Percentiles rank a stretch among this genome's conserved stretches.
phyloP scores from a whole-genome alignment of 2,888 invertebrate species.

The Rhabditoides inermis region DNA sequence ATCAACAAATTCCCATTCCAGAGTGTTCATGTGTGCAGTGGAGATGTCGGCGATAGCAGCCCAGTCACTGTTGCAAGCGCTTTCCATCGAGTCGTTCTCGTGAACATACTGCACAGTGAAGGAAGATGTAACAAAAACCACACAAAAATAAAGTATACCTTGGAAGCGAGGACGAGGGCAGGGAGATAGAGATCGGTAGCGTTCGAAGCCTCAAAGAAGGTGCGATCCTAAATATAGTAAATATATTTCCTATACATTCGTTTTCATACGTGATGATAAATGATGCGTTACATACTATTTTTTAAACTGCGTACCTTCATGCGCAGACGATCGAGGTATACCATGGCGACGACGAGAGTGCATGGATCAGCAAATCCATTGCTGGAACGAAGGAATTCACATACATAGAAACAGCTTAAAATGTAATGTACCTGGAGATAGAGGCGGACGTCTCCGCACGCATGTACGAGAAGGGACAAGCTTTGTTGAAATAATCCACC shows the following conservation, averaged over 20 bases:
- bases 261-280: no score
- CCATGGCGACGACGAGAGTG: slow-evolving; percentile 79
- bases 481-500: slow-evolving; percentile 45
- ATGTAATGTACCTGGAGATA: slow-evolving; percentile 34
- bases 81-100: slow-evolving; percentile 35
- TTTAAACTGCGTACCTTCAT: no score
- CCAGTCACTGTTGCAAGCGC: slow-evolving; percentile 90
- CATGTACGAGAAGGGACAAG: slow-evolving; percentile 43
- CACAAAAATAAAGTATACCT: slow-evolving; percentile 56
- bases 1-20: slow-evolving; percentile 60
- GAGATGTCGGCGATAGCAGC: slow-evolving; percentile 73
- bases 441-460: slow-evolving; percentile 41
- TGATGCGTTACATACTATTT: no score
- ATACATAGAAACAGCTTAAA: background rate
- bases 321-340: slow-evolving; percentile 83
- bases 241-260: background rate
- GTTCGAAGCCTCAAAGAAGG: slow-evolving; percentile 72
- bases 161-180: slow-evolving; percentile 90
- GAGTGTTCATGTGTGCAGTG: slow-evolving; percentile 67
- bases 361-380: slow-evolving; percentile 81
- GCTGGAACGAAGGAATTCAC: slow-evolving; percentile 57
- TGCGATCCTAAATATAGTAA: slow-evolving; percentile 59
- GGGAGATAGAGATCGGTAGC: slow-evolving; percentile 86
- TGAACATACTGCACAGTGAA: background rate
- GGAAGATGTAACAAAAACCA: background rate